These are phyloP conservation scores for Ceratoteleas bidentatus DNA, from an alignment of 1,140 invertebrate species.

Conservation along the genomic window DNA sequence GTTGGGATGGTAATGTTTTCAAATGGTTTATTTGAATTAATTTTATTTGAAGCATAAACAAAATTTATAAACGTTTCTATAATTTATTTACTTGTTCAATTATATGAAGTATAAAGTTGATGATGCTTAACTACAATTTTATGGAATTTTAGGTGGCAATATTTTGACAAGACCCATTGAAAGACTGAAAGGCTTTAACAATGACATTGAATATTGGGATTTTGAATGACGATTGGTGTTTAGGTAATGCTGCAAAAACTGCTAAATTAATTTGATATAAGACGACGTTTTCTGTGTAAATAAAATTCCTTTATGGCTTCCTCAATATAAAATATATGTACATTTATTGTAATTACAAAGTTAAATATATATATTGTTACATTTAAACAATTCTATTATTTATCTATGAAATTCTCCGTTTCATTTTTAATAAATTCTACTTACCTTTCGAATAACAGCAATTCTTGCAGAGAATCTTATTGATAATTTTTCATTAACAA, in stretches of 20 bases:
- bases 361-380: constrained; percentile 57
- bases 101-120: background rate
- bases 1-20: constrained; percentile 74
- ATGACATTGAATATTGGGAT: constrained; percentile 80
- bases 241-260: constrained; percentile 6
- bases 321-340: constrained; percentile 45
- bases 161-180: constrained; percentile 73
- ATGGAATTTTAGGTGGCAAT: constrained; percentile 70
- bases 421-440: background rate
- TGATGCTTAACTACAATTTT: background rate
- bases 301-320: constrained; percentile 45
- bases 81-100: too few species aligned
- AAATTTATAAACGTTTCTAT: too few species aligned
- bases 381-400: constrained; percentile 57
- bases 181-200: constrained; percentile 74
- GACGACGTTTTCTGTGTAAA: constrained; percentile 43
- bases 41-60: too few species aligned
- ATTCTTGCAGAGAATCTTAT: too few species aligned
- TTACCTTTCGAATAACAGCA: background rate
- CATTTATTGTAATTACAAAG: constrained; percentile 49
- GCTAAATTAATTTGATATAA: constrained; percentile 25
- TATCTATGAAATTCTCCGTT: constrained; percentile 65
- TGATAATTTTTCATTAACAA: too few species aligned
- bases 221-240: constrained; percentile 70
- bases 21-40: too few species aligned